Conservation (phyloP, 1,140 invertebrate genomes). For the Heliconius himera region DNA sequence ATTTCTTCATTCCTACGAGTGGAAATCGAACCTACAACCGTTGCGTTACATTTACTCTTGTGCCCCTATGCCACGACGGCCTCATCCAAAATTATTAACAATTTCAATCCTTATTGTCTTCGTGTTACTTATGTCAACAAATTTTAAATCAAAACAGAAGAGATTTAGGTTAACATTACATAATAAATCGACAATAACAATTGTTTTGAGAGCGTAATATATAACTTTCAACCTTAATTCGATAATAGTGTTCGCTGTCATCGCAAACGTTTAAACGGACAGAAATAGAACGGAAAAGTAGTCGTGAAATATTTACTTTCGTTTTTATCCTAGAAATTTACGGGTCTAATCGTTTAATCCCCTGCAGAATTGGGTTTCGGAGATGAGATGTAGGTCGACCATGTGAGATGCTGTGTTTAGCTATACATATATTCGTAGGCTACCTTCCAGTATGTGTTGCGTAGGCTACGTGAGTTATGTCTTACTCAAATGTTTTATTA, state of each 20-base stretch:
- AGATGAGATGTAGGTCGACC: slow-evolving; percentile 24
- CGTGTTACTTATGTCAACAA: not conserved
- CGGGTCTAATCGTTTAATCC: slow-evolving; percentile 37
- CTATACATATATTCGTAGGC: no score
- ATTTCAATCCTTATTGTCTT: not conserved
- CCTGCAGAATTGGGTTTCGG: slow-evolving; percentile 23
- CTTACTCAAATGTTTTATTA: slow-evolving; percentile 36
- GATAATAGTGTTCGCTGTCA: slow-evolving; percentile 19
- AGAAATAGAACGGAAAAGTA: slow-evolving; percentile 14
- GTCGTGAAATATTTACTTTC: slow-evolving; percentile 3
- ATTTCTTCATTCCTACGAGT: no score
- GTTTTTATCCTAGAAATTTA: slow-evolving; percentile 27
- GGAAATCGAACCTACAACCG: no score
- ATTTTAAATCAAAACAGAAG: slow-evolving; percentile 4
- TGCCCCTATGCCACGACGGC: no score
- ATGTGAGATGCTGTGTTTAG: slow-evolving; percentile 13
- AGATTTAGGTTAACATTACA: slow-evolving; percentile 14
- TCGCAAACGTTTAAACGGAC: slow-evolving; percentile 2
- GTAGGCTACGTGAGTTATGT: slow-evolving; percentile 39
- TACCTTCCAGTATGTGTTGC: slow-evolving; percentile 12
- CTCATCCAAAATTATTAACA: not conserved
- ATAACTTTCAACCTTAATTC: slow-evolving; percentile 18
- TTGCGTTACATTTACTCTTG: no score
- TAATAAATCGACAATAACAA: not conserved
- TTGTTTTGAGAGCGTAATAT: slow-evolving; percentile 22